Evolutionary conservation across 92 coral and sea anemone genomes (phyloP).

Genomic region (Palythoa grandis): DNA sequence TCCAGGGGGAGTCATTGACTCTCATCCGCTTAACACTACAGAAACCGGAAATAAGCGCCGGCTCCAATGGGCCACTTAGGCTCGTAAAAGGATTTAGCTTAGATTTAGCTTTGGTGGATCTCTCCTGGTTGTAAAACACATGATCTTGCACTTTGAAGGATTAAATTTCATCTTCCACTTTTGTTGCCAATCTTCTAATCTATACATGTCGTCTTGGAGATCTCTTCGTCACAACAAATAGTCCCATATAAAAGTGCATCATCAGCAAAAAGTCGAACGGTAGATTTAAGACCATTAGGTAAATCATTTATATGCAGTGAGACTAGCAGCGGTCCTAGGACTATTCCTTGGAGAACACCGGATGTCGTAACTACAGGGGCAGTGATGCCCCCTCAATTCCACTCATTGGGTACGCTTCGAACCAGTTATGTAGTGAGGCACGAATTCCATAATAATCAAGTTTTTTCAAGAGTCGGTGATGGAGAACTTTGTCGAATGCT

Average conservation of each 20-base stretch:
- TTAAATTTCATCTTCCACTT: constrained; percentile 50
- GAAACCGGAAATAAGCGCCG: too few relatives aligned
- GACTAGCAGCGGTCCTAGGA: constrained; percentile 22
- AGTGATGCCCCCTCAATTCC: too few relatives aligned
- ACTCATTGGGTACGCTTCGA: too few relatives aligned
- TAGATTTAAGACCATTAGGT: neutral
- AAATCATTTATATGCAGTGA: constrained; percentile 4
- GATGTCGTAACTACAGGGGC: neutral
- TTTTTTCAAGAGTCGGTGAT: constrained; percentile 19
- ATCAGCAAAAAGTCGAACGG: neutral
- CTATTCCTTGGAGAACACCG: constrained; percentile 22
- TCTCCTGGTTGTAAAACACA: constrained; percentile 44
- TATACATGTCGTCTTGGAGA: neutral
- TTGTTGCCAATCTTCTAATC: constrained; percentile 35
- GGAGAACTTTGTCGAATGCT: constrained; percentile 28
- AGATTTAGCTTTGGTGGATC: too few relatives aligned
- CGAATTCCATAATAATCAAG: constrained; percentile 15
- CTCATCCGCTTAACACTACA: too few relatives aligned
- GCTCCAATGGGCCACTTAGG: too few relatives aligned
- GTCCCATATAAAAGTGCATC: neutral
- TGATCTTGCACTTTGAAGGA: constrained; percentile 48
- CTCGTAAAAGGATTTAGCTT: too few relatives aligned
- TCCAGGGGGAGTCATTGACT: too few relatives aligned
- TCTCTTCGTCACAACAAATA: neutral
- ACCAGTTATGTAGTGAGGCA: too few relatives aligned